Percentiles rank a stretch among this genome's conserved stretches.
Evolutionary conservation across 1,140 invertebrate genomes (phyloP).

Genomic region (Pseudomyrmex sp.): DNA sequence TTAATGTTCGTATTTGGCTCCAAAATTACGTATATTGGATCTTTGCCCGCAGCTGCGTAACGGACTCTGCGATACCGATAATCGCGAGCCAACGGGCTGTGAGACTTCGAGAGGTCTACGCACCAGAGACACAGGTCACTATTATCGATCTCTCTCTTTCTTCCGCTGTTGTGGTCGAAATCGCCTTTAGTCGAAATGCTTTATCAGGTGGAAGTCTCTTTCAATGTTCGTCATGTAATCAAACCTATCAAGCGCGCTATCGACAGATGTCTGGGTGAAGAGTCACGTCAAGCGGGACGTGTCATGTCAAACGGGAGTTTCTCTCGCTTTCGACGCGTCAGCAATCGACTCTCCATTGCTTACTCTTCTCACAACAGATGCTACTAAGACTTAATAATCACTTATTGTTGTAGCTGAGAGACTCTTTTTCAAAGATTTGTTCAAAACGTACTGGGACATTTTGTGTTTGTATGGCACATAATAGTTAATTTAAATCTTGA

Average conservation of each 20-base stretch:
- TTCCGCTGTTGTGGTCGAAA: neutral
- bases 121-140: neutral
- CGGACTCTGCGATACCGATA: conserved; percentile 9
- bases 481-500: neutral
- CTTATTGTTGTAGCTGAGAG: neutral
- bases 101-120: neutral
- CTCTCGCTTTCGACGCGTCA: neutral
- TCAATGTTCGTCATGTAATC: conserved; percentile 16
- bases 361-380: neutral
- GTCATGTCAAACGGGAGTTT: conserved; percentile 12
- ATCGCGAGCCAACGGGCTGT: neutral
- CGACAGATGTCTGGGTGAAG: conserved; percentile 16
- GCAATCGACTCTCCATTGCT: neutral
- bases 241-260: conserved; percentile 17
- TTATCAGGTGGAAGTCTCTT: conserved; percentile 27
- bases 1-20: neutral
- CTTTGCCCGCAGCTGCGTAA: neutral
- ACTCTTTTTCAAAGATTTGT: too few species aligned
- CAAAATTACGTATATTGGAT: neutral
- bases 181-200: neutral
- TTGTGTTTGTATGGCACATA: too few species aligned
- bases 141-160: neutral
- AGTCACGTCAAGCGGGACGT: conserved; percentile 11
- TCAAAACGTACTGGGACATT: neutral
- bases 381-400: conserved; percentile 6